These are phyloP conservation scores for Manis crassicaudata DNA, from an alignment of 2,797 vertebrate species.

Conservation along the genomic window DNA sequence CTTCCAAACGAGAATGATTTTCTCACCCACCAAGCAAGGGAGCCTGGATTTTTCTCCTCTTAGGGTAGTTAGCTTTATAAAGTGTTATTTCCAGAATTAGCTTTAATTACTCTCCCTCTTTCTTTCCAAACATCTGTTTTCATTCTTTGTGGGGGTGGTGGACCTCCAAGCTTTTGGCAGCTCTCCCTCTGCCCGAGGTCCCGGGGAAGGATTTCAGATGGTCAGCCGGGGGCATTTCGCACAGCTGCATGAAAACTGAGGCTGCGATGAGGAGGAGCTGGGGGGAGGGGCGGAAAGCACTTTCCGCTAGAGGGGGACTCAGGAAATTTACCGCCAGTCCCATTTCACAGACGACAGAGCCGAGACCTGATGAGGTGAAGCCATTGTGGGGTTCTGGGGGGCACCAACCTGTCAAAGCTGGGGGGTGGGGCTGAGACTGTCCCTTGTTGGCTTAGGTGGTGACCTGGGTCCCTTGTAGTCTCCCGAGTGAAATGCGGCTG, in stretches of 20 bases:
- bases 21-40: background rate
- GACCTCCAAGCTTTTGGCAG: constrained; percentile 58
- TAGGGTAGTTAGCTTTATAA: background rate
- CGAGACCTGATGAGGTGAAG: background rate
- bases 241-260: background rate
- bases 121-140: constrained; percentile 73
- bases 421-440: background rate
- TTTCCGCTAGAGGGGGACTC: background rate
- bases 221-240: background rate
- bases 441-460: background rate
- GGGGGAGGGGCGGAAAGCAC: background rate
- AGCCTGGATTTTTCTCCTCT: constrained; percentile 57
- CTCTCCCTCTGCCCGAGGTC: background rate
- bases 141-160: constrained; percentile 50
- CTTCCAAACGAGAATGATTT: constrained; percentile 22
- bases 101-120: constrained; percentile 67
- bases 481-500: background rate
- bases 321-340: background rate
- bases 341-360: background rate
- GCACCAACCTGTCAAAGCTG: background rate
- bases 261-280: background rate
- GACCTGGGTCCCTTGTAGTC: background rate
- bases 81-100: constrained; percentile 67
- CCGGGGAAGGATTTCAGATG: background rate
- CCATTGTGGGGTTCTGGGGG: background rate